A percentile compares a stretch with the other conserved stretches of the same genome.
Conservation (phyloP, 2,797 vertebrate species). For the Enteromius mattozi region DNA sequence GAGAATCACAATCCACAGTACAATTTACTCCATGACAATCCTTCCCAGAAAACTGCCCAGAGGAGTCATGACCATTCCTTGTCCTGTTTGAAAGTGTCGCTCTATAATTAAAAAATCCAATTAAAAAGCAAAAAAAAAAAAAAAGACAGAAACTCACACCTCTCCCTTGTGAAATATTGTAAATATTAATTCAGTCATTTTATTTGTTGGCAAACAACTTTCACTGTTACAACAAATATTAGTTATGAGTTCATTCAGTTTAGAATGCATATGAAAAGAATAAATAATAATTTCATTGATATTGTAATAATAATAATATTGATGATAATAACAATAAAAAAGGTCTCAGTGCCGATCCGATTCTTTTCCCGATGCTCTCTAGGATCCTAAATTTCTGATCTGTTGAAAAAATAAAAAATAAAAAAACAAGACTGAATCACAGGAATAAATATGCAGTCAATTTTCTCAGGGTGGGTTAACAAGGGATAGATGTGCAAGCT, state of each 20-base stretch:
- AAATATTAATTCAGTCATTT: constrained; percentile 96
- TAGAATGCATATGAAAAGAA: constrained; percentile 97
- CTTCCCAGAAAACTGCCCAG: constrained; percentile 19
- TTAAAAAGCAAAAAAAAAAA: constrained; percentile 18
- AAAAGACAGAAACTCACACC: constrained; percentile 63
- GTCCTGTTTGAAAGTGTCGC: neutral
- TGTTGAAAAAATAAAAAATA: constrained; percentile 66
- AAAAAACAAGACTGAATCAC: constrained; percentile 60
- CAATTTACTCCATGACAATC: constrained; percentile 44
- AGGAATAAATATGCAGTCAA: constrained; percentile 89
- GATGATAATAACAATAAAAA: constrained; percentile 79
- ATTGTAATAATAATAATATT: constrained; percentile 81
- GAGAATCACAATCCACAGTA: constrained; percentile 41
- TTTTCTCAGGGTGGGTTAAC: constrained; percentile 56
- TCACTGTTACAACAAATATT: constrained; percentile 99
- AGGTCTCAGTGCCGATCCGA: constrained; percentile 76
- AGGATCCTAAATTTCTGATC: constrained; percentile 67
- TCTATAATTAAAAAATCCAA: constrained; percentile 22
- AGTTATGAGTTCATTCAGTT: constrained; percentile 99
- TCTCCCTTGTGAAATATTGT: constrained; percentile 71
- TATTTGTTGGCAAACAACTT: constrained; percentile 99
- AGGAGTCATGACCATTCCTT: constrained; percentile 13
- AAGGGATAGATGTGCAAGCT: constrained; percentile 78
- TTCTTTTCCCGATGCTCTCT: constrained; percentile 55
- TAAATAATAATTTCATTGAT: constrained; percentile 90